phyloP scores from a whole-genome alignment of 2,888 invertebrate species.

The Meta bourneti region DNA sequence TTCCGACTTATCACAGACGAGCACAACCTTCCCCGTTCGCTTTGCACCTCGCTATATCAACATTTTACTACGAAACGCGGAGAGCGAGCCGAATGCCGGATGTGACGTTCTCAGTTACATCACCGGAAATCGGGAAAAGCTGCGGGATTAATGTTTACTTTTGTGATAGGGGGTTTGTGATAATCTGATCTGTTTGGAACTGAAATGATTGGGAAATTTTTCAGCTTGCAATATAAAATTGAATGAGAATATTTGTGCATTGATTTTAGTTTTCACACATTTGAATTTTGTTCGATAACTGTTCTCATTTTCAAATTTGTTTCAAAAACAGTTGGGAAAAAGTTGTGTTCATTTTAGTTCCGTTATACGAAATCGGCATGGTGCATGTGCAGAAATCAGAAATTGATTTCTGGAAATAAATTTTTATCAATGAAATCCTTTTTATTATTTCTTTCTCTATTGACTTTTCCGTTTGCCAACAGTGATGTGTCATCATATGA shows the following conservation, averaged over 20 bases:
- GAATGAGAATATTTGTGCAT: not conserved
- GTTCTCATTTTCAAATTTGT: not conserved
- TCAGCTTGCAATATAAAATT: not conserved
- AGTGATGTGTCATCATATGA: not conserved
- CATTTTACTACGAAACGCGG: slow-evolving; percentile 50
- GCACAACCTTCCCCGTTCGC: slow-evolving; percentile 62
- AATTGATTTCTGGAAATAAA: not conserved
- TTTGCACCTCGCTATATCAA: slow-evolving; percentile 45
- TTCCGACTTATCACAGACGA: slow-evolving; percentile 31
- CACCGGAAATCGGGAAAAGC: slow-evolving; percentile 46
- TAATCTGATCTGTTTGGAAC: not conserved
- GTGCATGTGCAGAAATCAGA: not conserved
- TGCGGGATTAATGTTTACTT: slow-evolving; percentile 60
- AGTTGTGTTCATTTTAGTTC: not conserved
- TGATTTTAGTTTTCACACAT: too few species aligned
- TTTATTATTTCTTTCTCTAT: not conserved
- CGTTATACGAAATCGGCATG: not conserved
- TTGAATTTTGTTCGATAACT: too few species aligned
- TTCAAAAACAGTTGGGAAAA: not conserved
- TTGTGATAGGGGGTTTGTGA: not conserved
- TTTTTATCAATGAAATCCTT: slow-evolving; percentile 16
- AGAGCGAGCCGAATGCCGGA: slow-evolving; percentile 59
- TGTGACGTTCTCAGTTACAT: slow-evolving; percentile 55
- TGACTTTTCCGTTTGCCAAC: not conserved
- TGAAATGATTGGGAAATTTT: not conserved